Conservation (phyloP, 2,888 invertebrate species). For the Silvanus unidentatus region DNA sequence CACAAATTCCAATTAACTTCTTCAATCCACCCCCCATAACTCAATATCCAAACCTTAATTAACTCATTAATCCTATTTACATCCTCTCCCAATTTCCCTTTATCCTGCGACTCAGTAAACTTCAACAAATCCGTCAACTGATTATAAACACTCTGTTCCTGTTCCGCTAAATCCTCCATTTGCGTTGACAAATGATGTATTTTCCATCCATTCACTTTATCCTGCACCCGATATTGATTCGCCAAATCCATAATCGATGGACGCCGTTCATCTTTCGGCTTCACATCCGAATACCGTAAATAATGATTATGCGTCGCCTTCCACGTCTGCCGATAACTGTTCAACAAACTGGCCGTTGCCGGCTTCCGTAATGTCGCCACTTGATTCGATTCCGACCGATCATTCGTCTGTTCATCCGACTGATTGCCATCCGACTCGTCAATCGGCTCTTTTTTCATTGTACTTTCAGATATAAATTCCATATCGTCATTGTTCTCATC, state of each 20-base stretch:
- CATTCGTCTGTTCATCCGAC: constrained; percentile 41
- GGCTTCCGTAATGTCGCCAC: constrained; percentile 41
- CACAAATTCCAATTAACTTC: no score
- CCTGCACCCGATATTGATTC: constrained; percentile 77
- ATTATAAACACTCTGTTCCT: constrained; percentile 48
- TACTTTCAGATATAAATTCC: constrained; percentile 55
- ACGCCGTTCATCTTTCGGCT: constrained; percentile 79
- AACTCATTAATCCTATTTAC: constrained; percentile 53
- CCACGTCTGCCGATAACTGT: constrained; percentile 63
- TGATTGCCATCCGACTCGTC: constrained; percentile 40
- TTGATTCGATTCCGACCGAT: constrained; percentile 37
- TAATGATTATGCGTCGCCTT: constrained; percentile 72
- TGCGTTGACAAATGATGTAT: constrained; percentile 86
- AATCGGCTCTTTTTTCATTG: constrained; percentile 40
- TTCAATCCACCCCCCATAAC: no score
- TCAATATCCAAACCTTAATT: constrained; percentile 52
- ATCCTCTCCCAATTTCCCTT: constrained; percentile 36
- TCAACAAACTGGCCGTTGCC: constrained; percentile 49
- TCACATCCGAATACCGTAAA: constrained; percentile 70
- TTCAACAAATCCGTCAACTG: constrained; percentile 42
- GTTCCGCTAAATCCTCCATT: constrained; percentile 77
- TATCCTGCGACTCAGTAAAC: constrained; percentile 42
- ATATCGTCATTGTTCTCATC: constrained; percentile 54
- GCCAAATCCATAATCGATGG: constrained; percentile 84
- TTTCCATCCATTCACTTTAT: constrained; percentile 93